A percentile compares a stretch with the other conserved stretches of the same genome.
phyloP scores from a whole-genome alignment of 2,113 vertebrate species.

The Tachysurus fulvidraco region DNA sequence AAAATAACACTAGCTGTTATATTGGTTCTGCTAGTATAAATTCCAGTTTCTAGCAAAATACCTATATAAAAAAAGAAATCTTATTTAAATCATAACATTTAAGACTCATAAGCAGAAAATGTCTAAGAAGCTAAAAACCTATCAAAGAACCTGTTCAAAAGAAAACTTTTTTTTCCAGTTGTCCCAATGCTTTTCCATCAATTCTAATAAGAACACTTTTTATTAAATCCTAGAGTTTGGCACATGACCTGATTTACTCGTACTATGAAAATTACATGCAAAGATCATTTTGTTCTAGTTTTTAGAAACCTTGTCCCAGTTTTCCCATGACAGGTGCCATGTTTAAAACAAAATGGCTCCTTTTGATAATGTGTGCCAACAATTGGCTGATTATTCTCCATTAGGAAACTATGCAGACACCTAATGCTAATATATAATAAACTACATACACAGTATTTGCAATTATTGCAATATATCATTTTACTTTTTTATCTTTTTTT shows the following conservation, averaged over 20 bases:
- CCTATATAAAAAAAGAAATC: background rate
- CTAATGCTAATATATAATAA: conserved; percentile 28
- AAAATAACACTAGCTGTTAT: background rate
- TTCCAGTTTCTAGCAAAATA: background rate
- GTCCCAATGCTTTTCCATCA: background rate
- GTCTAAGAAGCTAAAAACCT: background rate
- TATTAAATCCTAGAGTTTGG: conserved; percentile 1
- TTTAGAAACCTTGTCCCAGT: conserved; percentile 21
- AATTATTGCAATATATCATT: conserved; percentile 52
- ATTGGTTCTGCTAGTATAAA: background rate
- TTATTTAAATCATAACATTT: background rate
- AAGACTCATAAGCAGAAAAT: background rate
- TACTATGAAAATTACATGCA: background rate
- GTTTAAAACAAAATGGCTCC: conserved; percentile 60
- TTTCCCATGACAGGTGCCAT: conserved; percentile 48
- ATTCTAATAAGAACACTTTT: background rate
- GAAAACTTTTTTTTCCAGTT: background rate
- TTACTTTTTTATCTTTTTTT: conserved; percentile 39
- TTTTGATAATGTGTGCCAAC: conserved; percentile 1
- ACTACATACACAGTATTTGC: conserved; percentile 45
- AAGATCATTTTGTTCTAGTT: background rate
- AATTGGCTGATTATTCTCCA: conserved; percentile 37
- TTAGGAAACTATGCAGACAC: conserved; percentile 45
- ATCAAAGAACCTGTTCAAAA: background rate
- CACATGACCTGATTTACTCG: background rate